Conservation (phyloP, 2,113 vertebrate genomes). For the Strix aluco region DNA sequence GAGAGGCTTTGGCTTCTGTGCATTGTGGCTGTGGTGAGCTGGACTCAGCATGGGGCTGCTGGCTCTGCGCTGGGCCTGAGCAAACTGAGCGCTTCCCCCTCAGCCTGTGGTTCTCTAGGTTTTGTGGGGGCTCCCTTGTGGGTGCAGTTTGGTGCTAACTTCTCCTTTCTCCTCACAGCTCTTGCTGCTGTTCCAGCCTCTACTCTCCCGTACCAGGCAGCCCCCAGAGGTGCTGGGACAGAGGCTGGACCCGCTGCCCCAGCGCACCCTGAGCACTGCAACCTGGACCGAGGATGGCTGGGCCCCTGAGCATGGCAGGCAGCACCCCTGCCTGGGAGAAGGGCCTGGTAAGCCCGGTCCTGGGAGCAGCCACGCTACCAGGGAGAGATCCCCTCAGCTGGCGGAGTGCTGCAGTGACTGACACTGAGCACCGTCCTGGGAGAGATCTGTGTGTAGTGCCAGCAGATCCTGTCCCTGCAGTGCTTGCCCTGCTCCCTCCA, state of each 20-base stretch:
- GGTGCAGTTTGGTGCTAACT: not conserved
- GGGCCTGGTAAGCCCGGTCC: not conserved
- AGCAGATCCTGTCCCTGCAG: not conserved
- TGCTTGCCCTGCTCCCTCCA: not conserved
- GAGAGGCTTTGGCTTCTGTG: not conserved
- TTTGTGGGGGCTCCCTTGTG: not conserved
- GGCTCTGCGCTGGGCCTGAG: accelerated
- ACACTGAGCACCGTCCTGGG: not conserved
- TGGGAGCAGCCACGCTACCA: not conserved
- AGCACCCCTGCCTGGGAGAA: not conserved
- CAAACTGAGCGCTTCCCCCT: not conserved
- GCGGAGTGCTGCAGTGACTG: not conserved
- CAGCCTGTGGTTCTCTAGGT: not conserved
- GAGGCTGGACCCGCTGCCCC: not conserved
- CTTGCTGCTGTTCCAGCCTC: not conserved
- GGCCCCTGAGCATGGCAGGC: not conserved
- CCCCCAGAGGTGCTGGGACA: conserved; percentile 7
- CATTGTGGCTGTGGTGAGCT: not conserved
- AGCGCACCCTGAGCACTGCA: not conserved
- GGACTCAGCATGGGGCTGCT: not conserved
- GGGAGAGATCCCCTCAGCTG: not conserved
- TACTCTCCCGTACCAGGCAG: not conserved
- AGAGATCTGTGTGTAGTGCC: not conserved
- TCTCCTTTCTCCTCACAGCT: not conserved
- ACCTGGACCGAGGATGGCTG: not conserved